Evolutionary conservation across 2,113 vertebrate genomes (phyloP).

Genomic region (Gorsachius goisagi): DNA sequence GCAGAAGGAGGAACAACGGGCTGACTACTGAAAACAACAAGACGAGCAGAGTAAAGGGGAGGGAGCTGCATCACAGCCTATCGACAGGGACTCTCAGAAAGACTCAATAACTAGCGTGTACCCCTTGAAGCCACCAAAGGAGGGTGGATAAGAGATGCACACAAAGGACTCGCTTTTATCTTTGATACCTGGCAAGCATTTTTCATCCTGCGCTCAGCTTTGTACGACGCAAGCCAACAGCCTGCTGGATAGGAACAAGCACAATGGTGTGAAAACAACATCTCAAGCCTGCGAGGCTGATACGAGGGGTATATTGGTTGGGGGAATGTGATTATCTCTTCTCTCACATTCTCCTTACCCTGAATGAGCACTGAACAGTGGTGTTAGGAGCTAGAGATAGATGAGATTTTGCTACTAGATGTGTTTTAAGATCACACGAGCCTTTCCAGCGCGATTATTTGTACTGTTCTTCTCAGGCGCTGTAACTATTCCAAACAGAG

Average conservation of each 20-base stretch:
- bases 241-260: neutral
- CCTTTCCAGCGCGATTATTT: neutral
- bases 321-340: conserved; percentile 7
- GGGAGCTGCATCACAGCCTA: neutral
- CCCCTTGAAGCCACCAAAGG: neutral
- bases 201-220: conserved; percentile 21
- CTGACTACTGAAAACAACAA: neutral
- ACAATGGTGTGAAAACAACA: conserved; percentile 19
- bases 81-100: neutral
- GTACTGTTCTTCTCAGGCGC: neutral
- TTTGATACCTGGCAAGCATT: conserved; percentile 8
- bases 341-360: neutral
- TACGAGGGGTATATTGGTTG: neutral
- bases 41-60: neutral
- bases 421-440: neutral
- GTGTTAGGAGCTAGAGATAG: neutral
- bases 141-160: neutral
- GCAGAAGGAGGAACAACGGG: neutral
- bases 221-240: conserved; percentile 21
- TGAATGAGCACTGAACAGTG: neutral
- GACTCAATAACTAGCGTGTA: neutral
- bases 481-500: neutral
- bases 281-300: neutral
- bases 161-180: neutral
- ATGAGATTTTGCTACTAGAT: neutral